These are phyloP conservation scores for Ichneumoninae sp. DNA, from an alignment of 2,888 invertebrate species.

Conservation along the genomic window DNA sequence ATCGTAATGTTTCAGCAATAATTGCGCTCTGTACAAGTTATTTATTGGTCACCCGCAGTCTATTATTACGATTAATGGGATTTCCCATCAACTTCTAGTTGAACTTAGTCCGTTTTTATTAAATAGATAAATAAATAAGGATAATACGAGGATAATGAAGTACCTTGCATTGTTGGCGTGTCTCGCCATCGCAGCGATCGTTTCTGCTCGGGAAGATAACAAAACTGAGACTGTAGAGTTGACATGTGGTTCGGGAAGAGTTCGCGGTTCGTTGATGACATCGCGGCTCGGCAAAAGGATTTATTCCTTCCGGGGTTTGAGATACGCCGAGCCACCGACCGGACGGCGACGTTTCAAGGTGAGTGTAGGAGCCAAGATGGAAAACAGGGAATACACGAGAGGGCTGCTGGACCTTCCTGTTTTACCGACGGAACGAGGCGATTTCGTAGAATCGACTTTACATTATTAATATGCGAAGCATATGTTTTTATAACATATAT, in stretches of 20 bases:
- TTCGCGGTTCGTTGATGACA: slow-evolving; percentile 73
- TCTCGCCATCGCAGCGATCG: slow-evolving; percentile 2
- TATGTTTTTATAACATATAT: too few relatives aligned
- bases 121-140: not conserved
- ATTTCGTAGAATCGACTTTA: too few relatives aligned
- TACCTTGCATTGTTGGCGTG: slow-evolving; percentile 23
- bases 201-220: not conserved
- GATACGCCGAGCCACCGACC: slow-evolving; percentile 76
- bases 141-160: slow-evolving; percentile 19
- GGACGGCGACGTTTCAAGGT: slow-evolving; percentile 75
- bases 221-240: slow-evolving; percentile 50
- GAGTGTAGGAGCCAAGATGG: slow-evolving; percentile 12
- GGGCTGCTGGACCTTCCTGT: too few relatives aligned
- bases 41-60: not conserved
- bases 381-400: too few relatives aligned
- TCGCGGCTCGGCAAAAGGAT: slow-evolving; percentile 73
- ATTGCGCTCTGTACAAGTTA: too few relatives aligned
- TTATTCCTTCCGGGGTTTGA: slow-evolving; percentile 75
- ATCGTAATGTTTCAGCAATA: not conserved
- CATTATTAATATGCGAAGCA: too few relatives aligned
- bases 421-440: too few relatives aligned
- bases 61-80: too few relatives aligned
- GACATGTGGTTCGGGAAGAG: slow-evolving; percentile 68
- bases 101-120: too few relatives aligned
- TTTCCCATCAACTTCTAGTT: too few relatives aligned